Percentiles rank a stretch among this genome's conserved stretches.
Conservation (phyloP, 2,113 vertebrate species). For the Spea multiplicata region DNA sequence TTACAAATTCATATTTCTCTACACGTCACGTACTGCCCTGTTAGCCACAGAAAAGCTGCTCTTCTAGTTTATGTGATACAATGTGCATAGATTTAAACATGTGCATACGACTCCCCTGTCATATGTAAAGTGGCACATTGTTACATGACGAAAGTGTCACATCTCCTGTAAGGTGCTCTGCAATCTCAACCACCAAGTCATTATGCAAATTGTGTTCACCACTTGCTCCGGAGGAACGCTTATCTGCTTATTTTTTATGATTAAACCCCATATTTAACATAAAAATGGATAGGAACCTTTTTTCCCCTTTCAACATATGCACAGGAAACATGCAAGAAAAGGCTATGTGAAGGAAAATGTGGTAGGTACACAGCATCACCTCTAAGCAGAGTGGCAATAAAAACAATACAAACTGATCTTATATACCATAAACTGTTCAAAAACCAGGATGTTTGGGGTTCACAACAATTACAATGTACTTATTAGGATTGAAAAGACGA, state of each 20-base stretch:
- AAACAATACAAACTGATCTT: no score
- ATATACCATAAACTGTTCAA: no score
- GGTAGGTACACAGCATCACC: conserved; percentile 1
- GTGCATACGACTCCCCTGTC: conserved; percentile 11
- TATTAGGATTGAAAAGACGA: no score
- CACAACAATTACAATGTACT: no score
- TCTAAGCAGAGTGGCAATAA: neutral
- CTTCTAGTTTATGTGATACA: neutral
- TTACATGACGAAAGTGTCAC: conserved; percentile 18
- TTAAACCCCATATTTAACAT: neutral
- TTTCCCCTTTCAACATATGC: neutral
- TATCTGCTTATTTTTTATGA: conserved; percentile 5
- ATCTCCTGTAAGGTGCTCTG: neutral
- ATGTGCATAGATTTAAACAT: conserved; percentile 9
- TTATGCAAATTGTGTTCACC: conserved; percentile 6
- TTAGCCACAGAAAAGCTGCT: no score
- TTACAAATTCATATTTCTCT: no score
- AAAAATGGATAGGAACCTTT: conserved; percentile 7
- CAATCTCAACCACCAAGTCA: conserved; percentile 28
- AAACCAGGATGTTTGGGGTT: no score
- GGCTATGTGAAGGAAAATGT: neutral
- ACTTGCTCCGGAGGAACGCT: no score
- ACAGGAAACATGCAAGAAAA: neutral
- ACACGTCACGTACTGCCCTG: neutral
- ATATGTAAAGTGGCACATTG: conserved; percentile 1